Percentiles rank a stretch among this genome's conserved stretches.
Conservation (phyloP, 2,113 vertebrate species). For the Perccottus glenii region DNA sequence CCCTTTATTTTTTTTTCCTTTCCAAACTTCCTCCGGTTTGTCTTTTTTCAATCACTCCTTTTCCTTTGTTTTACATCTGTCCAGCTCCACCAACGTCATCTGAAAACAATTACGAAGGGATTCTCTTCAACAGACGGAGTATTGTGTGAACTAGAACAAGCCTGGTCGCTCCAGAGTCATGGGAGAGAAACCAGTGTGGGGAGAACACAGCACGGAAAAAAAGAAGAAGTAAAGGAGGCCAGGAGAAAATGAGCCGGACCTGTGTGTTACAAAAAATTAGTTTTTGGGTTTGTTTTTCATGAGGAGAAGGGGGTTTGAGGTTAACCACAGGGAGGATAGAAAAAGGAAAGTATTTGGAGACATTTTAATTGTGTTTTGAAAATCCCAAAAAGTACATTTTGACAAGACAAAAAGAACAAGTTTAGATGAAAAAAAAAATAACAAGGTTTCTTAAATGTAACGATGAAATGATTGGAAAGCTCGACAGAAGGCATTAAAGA, state of each 20-base stretch:
- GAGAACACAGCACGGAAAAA: slow-evolving; percentile 56
- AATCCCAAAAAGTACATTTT: slow-evolving; percentile 3
- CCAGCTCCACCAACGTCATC: slow-evolving; percentile 58
- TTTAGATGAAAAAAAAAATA: neutral
- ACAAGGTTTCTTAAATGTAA: neutral
- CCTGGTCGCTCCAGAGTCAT: slow-evolving; percentile 26
- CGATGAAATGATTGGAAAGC: neutral
- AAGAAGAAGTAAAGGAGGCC: slow-evolving; percentile 20
- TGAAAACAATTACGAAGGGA: slow-evolving; percentile 72
- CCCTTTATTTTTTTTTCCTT: slow-evolving; percentile 31
- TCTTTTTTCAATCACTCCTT: slow-evolving; percentile 17
- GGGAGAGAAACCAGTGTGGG: slow-evolving; percentile 14
- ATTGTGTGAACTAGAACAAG: slow-evolving; percentile 29
- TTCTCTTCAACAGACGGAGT: slow-evolving; percentile 42
- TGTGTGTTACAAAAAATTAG: slow-evolving; percentile 27
- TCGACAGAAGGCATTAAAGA: neutral
- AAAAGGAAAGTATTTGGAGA: slow-evolving; percentile 32
- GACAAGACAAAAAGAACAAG: neutral
- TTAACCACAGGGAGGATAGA: slow-evolving; percentile 44
- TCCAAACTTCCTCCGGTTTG: slow-evolving; percentile 34
- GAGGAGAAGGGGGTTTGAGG: slow-evolving; percentile 25
- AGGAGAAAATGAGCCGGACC: slow-evolving; percentile 62
- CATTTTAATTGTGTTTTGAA: slow-evolving; percentile 12
- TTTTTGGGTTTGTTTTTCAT: slow-evolving; percentile 34
- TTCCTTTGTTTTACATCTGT: slow-evolving; percentile 50